Evolutionary conservation across 2,888 invertebrate species (phyloP), one percentile per base, ranked within the genome.

Genomic region (Chrysotoxum bicinctum): DNA sequence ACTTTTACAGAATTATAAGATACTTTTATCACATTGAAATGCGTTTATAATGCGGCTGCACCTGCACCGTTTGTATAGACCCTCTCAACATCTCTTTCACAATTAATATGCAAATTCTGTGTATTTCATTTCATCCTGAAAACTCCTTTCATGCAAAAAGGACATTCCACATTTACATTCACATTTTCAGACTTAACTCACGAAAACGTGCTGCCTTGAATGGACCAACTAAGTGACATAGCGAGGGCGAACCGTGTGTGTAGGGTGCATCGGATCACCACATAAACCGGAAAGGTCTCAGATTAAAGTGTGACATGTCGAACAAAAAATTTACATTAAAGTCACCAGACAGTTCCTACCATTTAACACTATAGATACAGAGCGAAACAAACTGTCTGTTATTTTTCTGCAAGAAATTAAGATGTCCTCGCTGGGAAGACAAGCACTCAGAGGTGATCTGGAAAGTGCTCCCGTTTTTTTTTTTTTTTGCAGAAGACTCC

Each of bases 261-360:
- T 30, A 48, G 48, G 32, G 21, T 32, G 45, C 45, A 64, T 32
- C 48, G 48, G 40, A 6, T 6, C 2, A 3, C 19, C 26, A 66
- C 21, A 30, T 12, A 58, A 84, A 84, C 84, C 79, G 79, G 85
- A 85, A 85, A 85, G 85, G 80, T 68, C 56, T 75, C 86, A 77
- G 86, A 86, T 86, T 86, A 86, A 86, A 81, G 86, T 86, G 86
- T 82, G 86, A 86, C 86, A 81, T 82, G 86, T 86, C 62, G 76
- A 82, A 82, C 86, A 86, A 86, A 86, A 82, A 86, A 86, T 86
- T 74, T 86, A 86, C 86, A 86, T 86, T 86, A 86, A 82, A 86
- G 86, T 86, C 86, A 86, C 60, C 76, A 81, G 85, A 81, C 85
- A 75, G 74, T 84, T 84, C 52, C 48, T 76, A 60, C 75, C 81